Percentiles rank a stretch among this genome's conserved stretches.
These are phyloP conservation scores for Nycticorax nycticorax DNA, from an alignment of 2,113 vertebrate species.

Conservation along the genomic window DNA sequence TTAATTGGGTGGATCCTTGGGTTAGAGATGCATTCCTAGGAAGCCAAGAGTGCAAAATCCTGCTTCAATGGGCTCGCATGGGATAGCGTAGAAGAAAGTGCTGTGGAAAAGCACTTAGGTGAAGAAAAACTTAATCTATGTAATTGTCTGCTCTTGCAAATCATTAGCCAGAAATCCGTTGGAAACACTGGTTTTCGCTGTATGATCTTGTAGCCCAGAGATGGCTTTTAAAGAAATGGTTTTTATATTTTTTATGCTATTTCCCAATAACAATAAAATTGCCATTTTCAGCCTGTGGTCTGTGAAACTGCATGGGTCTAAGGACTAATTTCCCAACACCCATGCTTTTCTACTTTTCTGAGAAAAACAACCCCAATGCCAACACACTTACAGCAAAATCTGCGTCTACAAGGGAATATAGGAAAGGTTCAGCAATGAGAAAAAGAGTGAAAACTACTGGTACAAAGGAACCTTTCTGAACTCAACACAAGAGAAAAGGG, in stretches of 20 bases:
- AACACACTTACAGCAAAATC: neutral
- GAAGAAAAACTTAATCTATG: neutral
- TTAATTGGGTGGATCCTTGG: neutral
- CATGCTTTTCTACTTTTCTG: neutral
- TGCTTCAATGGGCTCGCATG: neutral
- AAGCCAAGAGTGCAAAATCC: neutral
- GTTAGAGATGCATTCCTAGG: neutral
- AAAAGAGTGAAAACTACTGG: neutral
- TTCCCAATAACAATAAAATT: neutral
- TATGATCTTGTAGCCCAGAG: neutral
- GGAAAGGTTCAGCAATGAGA: neutral
- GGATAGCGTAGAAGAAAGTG: neutral
- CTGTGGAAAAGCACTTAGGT: neutral
- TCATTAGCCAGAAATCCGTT: neutral
- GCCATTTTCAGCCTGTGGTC: neutral
- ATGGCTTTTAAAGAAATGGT: neutral
- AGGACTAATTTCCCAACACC: neutral
- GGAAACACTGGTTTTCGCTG: neutral
- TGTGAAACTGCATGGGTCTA: neutral
- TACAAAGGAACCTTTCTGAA: neutral
- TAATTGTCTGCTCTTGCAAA: neutral
- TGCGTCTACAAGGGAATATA: neutral
- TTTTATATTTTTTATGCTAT: neutral
- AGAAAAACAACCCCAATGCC: neutral
- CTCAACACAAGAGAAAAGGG: neutral